phyloP scores from a whole-genome alignment of 2,888 invertebrate genomes.

The Plebejus melissa region DNA sequence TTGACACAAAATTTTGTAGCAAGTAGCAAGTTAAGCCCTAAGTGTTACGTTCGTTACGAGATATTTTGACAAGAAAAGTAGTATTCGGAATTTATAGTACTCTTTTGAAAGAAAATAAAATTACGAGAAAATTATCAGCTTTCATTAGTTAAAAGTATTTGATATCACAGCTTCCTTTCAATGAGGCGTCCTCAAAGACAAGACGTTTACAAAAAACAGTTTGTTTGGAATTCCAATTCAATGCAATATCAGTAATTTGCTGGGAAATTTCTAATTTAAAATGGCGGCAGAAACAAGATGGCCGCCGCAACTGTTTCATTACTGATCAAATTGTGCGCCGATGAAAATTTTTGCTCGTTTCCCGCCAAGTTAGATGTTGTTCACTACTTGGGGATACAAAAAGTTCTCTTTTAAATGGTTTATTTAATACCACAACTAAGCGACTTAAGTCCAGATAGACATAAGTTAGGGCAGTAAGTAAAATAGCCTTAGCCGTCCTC shows the following conservation, averaged over 20 bases:
- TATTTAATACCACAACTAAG: no score
- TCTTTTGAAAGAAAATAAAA: neutral
- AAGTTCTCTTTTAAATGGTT: neutral
- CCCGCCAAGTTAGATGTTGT: neutral
- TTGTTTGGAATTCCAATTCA: conserved; percentile 3
- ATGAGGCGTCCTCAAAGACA: neutral
- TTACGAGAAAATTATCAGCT: neutral
- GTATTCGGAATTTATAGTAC: neutral
- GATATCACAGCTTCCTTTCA: neutral
- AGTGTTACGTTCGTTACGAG: no score
- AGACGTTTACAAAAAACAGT: conserved; percentile 8
- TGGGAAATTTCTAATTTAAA: conserved; percentile 7
- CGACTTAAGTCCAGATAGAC: no score
- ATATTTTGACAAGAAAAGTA: neutral
- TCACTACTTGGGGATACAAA: neutral
- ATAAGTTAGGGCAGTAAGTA: no score
- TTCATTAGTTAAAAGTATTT: conserved; percentile 13
- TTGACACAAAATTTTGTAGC: no score
- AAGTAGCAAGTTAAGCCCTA: no score
- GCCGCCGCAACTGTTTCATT: conserved; percentile 4
- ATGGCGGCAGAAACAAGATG: conserved; percentile 6
- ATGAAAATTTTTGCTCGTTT: conserved; percentile 2
- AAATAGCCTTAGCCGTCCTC: no score
- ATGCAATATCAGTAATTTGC: conserved; percentile 11
- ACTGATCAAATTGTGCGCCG: neutral